Evolutionary conservation across 2,888 invertebrate species (phyloP).

Genomic region (Ennomos quercinarius): DNA sequence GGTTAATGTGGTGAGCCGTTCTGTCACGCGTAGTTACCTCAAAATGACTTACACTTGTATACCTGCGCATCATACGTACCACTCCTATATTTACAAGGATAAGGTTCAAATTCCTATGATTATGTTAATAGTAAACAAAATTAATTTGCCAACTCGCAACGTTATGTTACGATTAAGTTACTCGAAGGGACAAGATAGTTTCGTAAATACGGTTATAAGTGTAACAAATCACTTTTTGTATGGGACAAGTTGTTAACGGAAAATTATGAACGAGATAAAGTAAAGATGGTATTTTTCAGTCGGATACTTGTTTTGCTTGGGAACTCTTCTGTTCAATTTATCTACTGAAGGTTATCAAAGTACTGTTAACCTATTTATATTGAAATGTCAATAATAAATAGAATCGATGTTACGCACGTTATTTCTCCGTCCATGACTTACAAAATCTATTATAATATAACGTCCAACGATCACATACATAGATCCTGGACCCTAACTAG

Average conservation of each 20-base stretch:
- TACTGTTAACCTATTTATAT: no score
- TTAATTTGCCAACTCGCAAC: constrained; percentile 38
- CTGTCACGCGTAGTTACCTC: constrained; percentile 39
- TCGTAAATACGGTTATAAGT: constrained; percentile 29
- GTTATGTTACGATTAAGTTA: constrained; percentile 31
- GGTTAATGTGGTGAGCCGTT: constrained; percentile 40
- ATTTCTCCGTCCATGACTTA: no score
- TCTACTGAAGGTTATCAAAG: neutral
- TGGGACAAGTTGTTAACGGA: constrained; percentile 7
- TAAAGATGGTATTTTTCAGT: constrained; percentile 4
- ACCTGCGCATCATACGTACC: constrained; percentile 16
- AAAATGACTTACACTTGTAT: constrained; percentile 34
- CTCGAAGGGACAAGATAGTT: constrained; percentile 35
- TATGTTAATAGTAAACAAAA: constrained; percentile 36
- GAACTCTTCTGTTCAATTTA: neutral
- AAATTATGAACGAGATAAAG: constrained; percentile 6
- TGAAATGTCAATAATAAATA: no score
- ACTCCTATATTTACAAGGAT: constrained; percentile 7
- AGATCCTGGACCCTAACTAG: no score
- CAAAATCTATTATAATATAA: no score
- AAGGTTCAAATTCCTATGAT: constrained; percentile 25
- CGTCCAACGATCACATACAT: no score
- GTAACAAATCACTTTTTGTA: constrained; percentile 32
- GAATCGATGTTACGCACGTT: no score
- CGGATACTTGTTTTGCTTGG: neutral